These are phyloP conservation scores for Lagria hirta DNA, from an alignment of 2,888 invertebrate genomes.

Conservation along the genomic window DNA sequence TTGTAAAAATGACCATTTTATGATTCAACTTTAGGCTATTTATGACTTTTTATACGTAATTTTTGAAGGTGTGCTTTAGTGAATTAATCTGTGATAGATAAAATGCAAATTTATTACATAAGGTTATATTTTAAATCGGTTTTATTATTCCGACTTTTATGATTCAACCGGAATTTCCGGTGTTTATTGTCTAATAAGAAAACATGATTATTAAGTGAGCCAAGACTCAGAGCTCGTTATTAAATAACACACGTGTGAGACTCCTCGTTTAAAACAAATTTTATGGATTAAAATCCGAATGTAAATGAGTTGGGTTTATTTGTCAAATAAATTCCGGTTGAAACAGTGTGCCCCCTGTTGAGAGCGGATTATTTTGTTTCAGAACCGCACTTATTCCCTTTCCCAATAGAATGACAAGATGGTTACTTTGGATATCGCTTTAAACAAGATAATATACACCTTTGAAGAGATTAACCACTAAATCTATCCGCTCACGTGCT, in stretches of 20 bases:
- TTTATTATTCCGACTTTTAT: no score
- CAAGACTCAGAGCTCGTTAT: slow-evolving; percentile 14
- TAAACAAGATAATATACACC: no score
- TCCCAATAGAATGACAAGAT: no score
- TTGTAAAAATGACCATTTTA: slow-evolving; percentile 29
- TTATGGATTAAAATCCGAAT: slow-evolving; percentile 31
- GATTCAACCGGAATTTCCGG: slow-evolving; percentile 7
- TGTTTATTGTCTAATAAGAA: slow-evolving; percentile 20
- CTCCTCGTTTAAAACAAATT: slow-evolving; percentile 27
- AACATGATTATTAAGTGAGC: slow-evolving; percentile 2
- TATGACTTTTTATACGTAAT: slow-evolving; percentile 28
- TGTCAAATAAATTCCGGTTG: slow-evolving; percentile 38
- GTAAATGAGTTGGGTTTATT: slow-evolving; percentile 39
- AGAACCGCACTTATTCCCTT: no score
- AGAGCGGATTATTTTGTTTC: slow-evolving; percentile 36
- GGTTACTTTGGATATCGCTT: no score
- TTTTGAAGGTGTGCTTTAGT: slow-evolving; percentile 22
- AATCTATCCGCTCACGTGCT: no score
- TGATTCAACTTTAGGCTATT: slow-evolving; percentile 26
- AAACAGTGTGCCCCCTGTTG: slow-evolving; percentile 39
- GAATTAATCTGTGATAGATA: no score
- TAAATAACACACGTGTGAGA: slow-evolving; percentile 27
- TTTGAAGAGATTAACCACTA: no score
- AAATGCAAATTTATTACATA: no score
- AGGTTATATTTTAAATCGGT: no score